Base-by-base conservation (phyloP, 2,888 invertebrate genomes). In the Cryptops parisi region DNA sequence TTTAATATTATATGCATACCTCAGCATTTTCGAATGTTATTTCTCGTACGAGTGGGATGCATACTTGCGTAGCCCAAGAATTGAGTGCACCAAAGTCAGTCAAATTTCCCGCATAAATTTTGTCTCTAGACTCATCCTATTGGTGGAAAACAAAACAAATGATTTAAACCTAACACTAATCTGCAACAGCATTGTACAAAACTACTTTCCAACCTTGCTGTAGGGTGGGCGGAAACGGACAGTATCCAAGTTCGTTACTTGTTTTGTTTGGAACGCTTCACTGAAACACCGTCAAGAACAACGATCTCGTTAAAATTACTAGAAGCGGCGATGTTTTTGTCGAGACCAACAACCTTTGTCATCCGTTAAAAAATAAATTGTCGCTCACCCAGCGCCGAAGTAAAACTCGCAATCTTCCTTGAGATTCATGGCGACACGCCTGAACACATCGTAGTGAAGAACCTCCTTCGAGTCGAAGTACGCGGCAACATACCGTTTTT, bases 1-100 rank as follows among this genome's bases (percentile, higher is more conserved):
- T 43, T 43, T n/a, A n/a, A n/a, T n/a, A n/a, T n/a, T n/a, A n/a
- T n/a, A n/a, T n/a, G n/a, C 54, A 22, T 56, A 70, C 71, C 67
- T 98, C 98, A 1, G 98, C 98, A 75, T 99, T 99, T 71, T 97
- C 96, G 71, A 99, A 99, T 0, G 97, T 99, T 56, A 99, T 98
- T 71, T 98, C 97, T 52, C 98, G 77, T 0, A 99, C 97, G 15
- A 97, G 72, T 0, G 98, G 96, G 39, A 97, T 86, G 68, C 98
- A 98, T 65, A 88, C 89, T 60, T 90, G 85, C 57, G 84, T 80
- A 0, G 84, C 77, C 97, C 97, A 97, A 55, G 79, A 76, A 43
- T 68, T 67, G n/a, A 96, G 65, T 60, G 88, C 85, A 63, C 93
- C 91, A 58, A 67, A 72, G 56, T 67, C 64, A 26, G 57, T 58